Evolutionary conservation across 2,113 vertebrate species (phyloP), one percentile per base, ranked within the genome.

Genomic region (Chionis minor): DNA sequence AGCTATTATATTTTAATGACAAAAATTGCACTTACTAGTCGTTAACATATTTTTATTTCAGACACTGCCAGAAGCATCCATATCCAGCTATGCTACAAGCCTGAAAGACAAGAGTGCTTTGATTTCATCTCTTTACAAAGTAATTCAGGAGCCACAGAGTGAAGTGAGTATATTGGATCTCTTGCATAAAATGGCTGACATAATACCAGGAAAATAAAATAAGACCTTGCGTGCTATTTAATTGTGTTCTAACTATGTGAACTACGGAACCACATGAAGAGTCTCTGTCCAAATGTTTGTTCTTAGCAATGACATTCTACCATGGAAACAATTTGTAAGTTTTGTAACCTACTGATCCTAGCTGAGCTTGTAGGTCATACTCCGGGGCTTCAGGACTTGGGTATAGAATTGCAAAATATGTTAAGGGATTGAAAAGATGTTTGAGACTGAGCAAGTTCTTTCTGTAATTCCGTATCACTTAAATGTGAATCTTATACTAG

Each of bases 61-160:
- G 99, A 99, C 98, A 12, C 97, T 99, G 84, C 99, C 99, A 90
- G 99, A 99, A 98, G 97, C 98, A 66, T 99, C 99, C 65, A 97
- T 99, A 95, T 98, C 98, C 97, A 98, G 95, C 97, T 99, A 99
- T 97, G 99, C 99, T 58, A 96, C 98, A 89, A 98, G 98, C 92
- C 97, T 99, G 95, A 99, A 99, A 98, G 99, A 99, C 73, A 99
- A 99, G 98, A 98, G 71, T 95, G 94, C 98, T 94, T 98, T 99
- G 98, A 98, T 99, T 97, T 99, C 99, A 38, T 99, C 99, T n/a
- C 98, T 99, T 81, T 99, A 99, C 98, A 99, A 99, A 98, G 99
- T 99, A 92, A 99, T 99, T 95, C 98, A 99, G 95, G 99, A 99
- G 88, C 99, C 99, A 97, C 99, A 99, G 96, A 99, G 99, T 89